These are phyloP conservation scores for Epinephelus awoara DNA, from an alignment of 2,797 vertebrate genomes.

Conservation along the genomic window DNA sequence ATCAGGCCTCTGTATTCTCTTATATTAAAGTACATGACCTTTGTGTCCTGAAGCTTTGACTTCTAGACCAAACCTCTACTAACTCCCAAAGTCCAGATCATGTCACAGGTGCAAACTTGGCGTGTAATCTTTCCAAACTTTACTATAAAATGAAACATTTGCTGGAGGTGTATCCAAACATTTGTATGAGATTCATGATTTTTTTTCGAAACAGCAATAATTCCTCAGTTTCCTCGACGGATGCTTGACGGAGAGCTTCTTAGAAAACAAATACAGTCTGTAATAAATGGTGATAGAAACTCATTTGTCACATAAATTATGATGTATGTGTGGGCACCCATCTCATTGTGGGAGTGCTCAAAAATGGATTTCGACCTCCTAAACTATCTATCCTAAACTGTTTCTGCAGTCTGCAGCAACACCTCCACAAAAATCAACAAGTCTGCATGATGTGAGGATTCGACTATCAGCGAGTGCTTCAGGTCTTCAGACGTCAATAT, in stretches of 20 bases:
- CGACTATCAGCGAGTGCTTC: neutral
- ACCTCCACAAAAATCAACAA: neutral
- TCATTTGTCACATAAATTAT: constrained; percentile 43
- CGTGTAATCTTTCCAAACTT: neutral
- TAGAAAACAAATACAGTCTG: constrained; percentile 41
- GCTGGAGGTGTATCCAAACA: neutral
- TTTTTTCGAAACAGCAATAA: neutral
- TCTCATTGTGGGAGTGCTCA: constrained; percentile 7
- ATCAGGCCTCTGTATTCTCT: too few species aligned
- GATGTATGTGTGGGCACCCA: constrained; percentile 17
- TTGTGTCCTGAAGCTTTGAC: neutral
- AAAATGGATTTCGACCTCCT: constrained; percentile 15
- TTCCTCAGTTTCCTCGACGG: neutral
- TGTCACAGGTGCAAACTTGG: neutral
- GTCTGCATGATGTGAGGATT: neutral
- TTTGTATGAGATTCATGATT: constrained; percentile 8
- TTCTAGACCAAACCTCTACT: too few species aligned
- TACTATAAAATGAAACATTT: neutral
- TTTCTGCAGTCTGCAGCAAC: constrained; percentile 2
- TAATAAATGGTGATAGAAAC: constrained; percentile 51
- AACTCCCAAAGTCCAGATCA: neutral
- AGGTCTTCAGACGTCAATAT: neutral
- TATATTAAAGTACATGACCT: neutral
- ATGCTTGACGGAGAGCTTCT: constrained; percentile 39
- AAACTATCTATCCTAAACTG: neutral